Evolutionary conservation across 1,140 invertebrate species (phyloP), one percentile per base, ranked within the genome.

Genomic region (Saccostrea glomerata): DNA sequence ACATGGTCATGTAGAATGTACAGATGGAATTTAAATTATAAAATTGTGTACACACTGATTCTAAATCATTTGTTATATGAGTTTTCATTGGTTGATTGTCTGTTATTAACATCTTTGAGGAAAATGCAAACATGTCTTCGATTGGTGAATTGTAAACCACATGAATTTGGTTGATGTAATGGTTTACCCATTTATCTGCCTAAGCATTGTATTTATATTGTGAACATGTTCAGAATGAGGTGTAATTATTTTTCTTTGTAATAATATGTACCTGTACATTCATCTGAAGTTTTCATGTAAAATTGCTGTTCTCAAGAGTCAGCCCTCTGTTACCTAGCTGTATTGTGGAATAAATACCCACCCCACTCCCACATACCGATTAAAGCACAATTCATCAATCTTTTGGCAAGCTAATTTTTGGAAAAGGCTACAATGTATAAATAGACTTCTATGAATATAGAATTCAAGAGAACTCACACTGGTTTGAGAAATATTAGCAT

Each of bases 181-280:
- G 58, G 58, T 77, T 77, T 25, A 36, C 70, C 36, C 70, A 77
- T 73, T n/a, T 73, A 36, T 73, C n/a, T 73, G 66, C 66, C 66
- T 73, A n/a, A 73, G n/a, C 66, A 25, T 13, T 73, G 70, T 77
- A 36, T 77, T 30, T 77, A 30, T 77, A 77, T 77, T 77, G 70
- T 36, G 30, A 77, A 77, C 9, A 25, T 77, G 70, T 7, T 30
- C 30, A 13, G 25, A 77, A 25, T 77, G 70, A 77, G 58, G n/a
- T 63, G 58, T 63, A n/a, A 63, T 20, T 63, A 63, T 63, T 63
- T 63, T 63, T n/a, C 5, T 63, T n/a, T 20, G 15, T 63, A 63
- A 63, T 63, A 47, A 47, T 47, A 47, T 47, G 47, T 47, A 47
- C 47, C 5, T 47, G 47, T 2, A 47, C n/a, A 63, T 63, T n/a